Evolutionary conservation across 2,888 invertebrate species (phyloP).

Genomic region (Campaea margaritaria): DNA sequence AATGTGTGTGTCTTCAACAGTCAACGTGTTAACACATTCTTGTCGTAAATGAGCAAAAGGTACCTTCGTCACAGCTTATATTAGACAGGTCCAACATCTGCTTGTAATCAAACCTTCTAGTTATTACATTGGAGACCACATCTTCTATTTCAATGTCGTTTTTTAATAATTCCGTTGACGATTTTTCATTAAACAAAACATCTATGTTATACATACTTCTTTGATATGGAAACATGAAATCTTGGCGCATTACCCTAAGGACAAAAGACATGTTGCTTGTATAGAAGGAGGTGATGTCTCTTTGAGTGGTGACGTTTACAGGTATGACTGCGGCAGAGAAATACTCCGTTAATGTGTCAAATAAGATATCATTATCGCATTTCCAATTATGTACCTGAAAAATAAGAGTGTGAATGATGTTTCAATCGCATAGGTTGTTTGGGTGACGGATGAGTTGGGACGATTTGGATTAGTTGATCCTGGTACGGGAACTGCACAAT

Average conservation of each 20-base stretch:
- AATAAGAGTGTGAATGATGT: background rate
- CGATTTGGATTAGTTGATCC: too few species aligned
- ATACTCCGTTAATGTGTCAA: conserved; percentile 62
- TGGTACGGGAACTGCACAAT: background rate
- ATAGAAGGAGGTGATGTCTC: conserved; percentile 65
- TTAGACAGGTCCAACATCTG: conserved; percentile 70
- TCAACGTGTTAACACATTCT: background rate
- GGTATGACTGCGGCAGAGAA: conserved; percentile 63
- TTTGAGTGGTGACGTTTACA: conserved; percentile 54
- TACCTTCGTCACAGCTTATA: conserved; percentile 72
- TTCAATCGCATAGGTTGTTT: background rate
- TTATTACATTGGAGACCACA: conserved; percentile 63
- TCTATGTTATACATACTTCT: conserved; percentile 71
- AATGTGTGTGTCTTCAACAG: background rate
- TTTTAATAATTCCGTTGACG: conserved; percentile 65
- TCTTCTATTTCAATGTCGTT: conserved; percentile 61
- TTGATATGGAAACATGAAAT: conserved; percentile 71
- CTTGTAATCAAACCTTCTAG: conserved; percentile 61
- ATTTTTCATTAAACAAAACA: conserved; percentile 70
- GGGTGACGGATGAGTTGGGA: too few species aligned
- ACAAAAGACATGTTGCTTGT: conserved; percentile 67
- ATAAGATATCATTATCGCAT: conserved; percentile 54
- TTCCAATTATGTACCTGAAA: conserved; percentile 73
- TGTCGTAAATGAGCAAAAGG: conserved; percentile 12
- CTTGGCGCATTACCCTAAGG: conserved; percentile 64